Percentiles rank a stretch among this genome's conserved stretches.
Evolutionary conservation across 2,797 vertebrate genomes (phyloP).

Genomic region (Spinibarbus caldwelli): DNA sequence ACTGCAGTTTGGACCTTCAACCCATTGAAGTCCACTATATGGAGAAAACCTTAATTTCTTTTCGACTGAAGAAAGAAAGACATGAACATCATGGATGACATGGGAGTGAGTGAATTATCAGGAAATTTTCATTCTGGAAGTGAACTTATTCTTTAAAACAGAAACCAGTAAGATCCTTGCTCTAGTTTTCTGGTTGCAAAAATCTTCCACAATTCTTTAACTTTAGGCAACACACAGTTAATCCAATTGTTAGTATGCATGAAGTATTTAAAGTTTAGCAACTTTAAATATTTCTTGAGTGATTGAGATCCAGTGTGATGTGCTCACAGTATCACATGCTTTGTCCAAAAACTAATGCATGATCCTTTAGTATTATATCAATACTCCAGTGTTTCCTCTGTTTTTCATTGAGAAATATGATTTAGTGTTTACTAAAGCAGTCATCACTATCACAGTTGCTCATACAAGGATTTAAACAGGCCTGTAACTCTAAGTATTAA

Average conservation of each 20-base stretch:
- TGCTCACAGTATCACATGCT: slow-evolving; percentile 21
- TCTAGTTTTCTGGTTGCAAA: background rate
- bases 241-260: background rate
- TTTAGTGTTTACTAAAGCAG: slow-evolving; percentile 1
- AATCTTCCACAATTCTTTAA: background rate
- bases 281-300: slow-evolving; percentile 42
- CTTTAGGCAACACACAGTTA: background rate
- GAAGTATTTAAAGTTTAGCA: slow-evolving; percentile 25
- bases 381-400: slow-evolving; percentile 57
- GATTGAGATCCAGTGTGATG: slow-evolving; percentile 9
- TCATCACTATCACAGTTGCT: background rate
- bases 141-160: background rate
- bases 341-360: slow-evolving; percentile 31
- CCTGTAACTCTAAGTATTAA: background rate
- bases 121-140: background rate
- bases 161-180: background rate
- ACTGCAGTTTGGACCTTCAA: background rate
- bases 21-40: background rate
- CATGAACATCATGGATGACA: background rate
- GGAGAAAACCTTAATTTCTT: background rate
- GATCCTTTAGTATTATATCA: slow-evolving; percentile 33
- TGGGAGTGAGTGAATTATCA: background rate
- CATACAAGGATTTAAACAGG: background rate
- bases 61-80: no score
- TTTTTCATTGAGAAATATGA: slow-evolving; percentile 36